phyloP scores from a whole-genome alignment of 2,113 vertebrate species.

The Lathamus discolor region DNA sequence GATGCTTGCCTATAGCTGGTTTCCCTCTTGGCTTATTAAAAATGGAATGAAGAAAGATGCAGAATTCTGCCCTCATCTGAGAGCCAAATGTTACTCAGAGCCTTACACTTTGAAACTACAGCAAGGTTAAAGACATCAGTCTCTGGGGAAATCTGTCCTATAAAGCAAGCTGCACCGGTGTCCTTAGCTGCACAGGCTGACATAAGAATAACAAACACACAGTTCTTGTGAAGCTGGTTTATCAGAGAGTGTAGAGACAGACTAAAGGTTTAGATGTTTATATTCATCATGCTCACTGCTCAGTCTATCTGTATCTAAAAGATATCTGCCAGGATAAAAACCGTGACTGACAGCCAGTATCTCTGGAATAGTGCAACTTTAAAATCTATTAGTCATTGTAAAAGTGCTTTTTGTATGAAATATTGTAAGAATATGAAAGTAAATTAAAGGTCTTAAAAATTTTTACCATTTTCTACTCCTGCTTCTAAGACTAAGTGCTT shows the following conservation, averaged over 20 bases:
- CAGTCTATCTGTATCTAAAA: background rate
- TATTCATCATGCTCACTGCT: background rate
- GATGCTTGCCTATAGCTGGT: background rate
- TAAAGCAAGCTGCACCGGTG: accelerated
- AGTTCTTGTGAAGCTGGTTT: background rate
- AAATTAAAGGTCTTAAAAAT: background rate
- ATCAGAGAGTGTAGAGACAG: background rate
- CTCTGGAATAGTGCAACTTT: background rate
- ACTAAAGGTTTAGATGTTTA: background rate
- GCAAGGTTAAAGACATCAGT: background rate
- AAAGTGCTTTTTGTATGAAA: background rate
- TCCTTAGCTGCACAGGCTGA: background rate
- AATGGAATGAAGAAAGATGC: background rate
- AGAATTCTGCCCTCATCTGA: background rate
- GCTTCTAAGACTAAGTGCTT: background rate
- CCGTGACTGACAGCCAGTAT: background rate
- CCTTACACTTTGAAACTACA: background rate
- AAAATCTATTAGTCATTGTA: background rate
- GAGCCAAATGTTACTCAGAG: background rate
- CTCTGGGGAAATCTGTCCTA: background rate
- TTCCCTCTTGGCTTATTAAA: background rate
- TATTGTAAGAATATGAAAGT: background rate
- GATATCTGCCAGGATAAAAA: background rate
- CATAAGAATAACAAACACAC: background rate
- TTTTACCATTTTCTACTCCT: background rate